Evolutionary conservation across 2,888 invertebrate genomes (phyloP), one percentile per base, ranked within the genome.

Genomic region (Melolontha melolontha): DNA sequence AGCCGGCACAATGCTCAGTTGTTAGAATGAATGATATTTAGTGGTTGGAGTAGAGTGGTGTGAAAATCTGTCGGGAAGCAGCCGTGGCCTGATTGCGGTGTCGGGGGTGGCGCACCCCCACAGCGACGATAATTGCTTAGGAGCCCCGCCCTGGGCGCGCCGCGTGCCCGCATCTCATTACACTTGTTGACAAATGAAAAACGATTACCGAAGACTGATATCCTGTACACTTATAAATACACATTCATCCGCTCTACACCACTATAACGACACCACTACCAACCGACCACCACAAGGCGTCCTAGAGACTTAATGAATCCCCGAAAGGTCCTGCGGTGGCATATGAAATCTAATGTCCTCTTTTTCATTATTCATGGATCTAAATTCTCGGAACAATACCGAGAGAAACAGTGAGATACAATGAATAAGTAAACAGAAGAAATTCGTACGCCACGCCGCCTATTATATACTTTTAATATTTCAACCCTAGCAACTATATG

Each of bases 91-190:
- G 77, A 78, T 76, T 75, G 75, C 75, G 74, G 77, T 59, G 47
- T 70, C 73, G 74, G 76, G 77, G 79, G 79, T 76, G 78, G 77
- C 11, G 64, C 66, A 50, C 66, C 66, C 80, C 80, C 77, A 79
- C 78, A 72, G 81, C 73, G 78, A 69, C 76, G 79, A 79, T 82
- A 82, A 82, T 82, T 82, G 81, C 79, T 78, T 76, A 72, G 77
- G 76, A 73, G 79, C 79, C 79, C 80, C 81, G 81, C 82, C 80
- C 77, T 80, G 79, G 81, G 80, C 74, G 81, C 81, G 79, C 82
- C 81, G 80, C 83, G 81, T 79, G 81, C 80, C 79, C 81, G 81
- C 81, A 82, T 82, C 82, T 82, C 76, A 82, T 83, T 83, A 84
- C 84, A 80, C 81, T 79, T 81, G 82, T 82, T 82, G 82, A 83